Conservation (phyloP, 2,888 invertebrate species). For the Drosophila fulvimacula region DNA sequence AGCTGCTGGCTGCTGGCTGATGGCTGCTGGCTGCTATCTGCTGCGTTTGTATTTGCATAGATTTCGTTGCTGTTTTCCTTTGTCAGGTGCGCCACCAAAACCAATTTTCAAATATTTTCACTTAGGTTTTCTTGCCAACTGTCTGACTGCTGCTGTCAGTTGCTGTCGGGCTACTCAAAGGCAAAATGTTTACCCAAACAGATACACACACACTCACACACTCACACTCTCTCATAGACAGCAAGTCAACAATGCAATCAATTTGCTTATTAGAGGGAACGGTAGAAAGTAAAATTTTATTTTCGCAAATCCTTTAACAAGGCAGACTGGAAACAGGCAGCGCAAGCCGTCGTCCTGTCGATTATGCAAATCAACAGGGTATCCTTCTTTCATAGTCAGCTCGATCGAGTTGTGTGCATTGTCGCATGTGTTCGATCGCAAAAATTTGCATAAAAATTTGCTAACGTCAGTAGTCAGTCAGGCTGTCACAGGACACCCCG, state of each 20-base stretch:
- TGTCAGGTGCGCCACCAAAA: slow-evolving; percentile 80
- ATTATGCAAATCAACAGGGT: slow-evolving; percentile 73
- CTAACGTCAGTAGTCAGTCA: slow-evolving; percentile 34
- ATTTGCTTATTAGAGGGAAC: slow-evolving; percentile 57
- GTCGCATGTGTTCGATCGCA: slow-evolving; percentile 42
- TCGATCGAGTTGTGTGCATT: slow-evolving; percentile 29
- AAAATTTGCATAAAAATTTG: slow-evolving; percentile 69
- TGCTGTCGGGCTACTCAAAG: slow-evolving; percentile 65
- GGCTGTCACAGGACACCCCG: slow-evolving; percentile 22
- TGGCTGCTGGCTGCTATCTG: slow-evolving; percentile 7
- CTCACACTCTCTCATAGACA: slow-evolving; percentile 13
- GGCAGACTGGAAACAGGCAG: slow-evolving; percentile 51
- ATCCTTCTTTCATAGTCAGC: slow-evolving; percentile 36
- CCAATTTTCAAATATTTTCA: slow-evolving; percentile 83
- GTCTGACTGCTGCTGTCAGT: slow-evolving; percentile 45
- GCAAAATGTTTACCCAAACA: slow-evolving; percentile 72
- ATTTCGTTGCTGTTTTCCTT: slow-evolving; percentile 66
- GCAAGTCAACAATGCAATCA: slow-evolving; percentile 73
- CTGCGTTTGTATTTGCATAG: slow-evolving; percentile 42
- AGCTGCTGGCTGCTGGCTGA: too few relatives aligned
- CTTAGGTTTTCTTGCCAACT: slow-evolving; percentile 59
- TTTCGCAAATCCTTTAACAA: slow-evolving; percentile 73
- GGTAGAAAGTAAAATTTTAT: slow-evolving; percentile 62
- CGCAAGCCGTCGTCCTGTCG: slow-evolving; percentile 47
- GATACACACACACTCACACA: slow-evolving; percentile 44